Conservation (phyloP, 2,888 invertebrate species). For the Sphaerophoria rueppellii region DNA sequence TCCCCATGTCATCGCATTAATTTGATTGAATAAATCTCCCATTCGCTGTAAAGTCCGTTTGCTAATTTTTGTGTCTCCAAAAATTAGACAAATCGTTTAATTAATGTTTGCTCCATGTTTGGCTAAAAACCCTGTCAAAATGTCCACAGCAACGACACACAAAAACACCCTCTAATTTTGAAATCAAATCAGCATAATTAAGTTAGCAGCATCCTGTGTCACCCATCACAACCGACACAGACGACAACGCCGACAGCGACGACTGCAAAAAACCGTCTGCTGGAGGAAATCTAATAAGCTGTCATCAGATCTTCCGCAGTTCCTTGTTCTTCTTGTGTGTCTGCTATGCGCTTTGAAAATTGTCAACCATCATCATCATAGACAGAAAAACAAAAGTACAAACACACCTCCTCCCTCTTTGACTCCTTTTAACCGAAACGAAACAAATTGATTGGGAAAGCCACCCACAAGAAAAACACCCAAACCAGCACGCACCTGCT, state of each 20-base stretch:
- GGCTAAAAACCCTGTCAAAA: neutral
- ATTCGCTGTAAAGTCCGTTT: no score
- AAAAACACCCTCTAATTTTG: slow-evolving; percentile 14
- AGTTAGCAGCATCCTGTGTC: slow-evolving; percentile 28
- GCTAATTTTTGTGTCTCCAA: no score
- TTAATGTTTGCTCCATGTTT: neutral
- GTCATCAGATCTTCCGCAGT: slow-evolving; percentile 54
- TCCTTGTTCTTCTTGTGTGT: neutral
- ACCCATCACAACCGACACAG: neutral
- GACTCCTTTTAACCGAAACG: neutral
- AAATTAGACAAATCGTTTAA: neutral
- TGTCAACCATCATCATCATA: neutral
- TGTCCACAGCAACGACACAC: neutral
- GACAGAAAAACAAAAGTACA: slow-evolving; percentile 6
- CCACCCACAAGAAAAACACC: slow-evolving; percentile 2
- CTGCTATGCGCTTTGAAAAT: slow-evolving; percentile 3
- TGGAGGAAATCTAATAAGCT: slow-evolving; percentile 60
- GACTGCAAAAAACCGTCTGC: slow-evolving; percentile 7
- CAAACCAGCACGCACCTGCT: neutral
- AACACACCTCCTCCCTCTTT: slow-evolving; percentile 1
- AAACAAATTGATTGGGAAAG: slow-evolving; percentile 51
- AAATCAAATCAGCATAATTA: slow-evolving; percentile 42
- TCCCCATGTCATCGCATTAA: no score
- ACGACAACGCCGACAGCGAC: no score
- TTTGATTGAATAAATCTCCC: no score